These are phyloP conservation scores for Sylvilagus bachmani DNA, from an alignment of 2,113 vertebrate genomes.

Conservation along the genomic window DNA sequence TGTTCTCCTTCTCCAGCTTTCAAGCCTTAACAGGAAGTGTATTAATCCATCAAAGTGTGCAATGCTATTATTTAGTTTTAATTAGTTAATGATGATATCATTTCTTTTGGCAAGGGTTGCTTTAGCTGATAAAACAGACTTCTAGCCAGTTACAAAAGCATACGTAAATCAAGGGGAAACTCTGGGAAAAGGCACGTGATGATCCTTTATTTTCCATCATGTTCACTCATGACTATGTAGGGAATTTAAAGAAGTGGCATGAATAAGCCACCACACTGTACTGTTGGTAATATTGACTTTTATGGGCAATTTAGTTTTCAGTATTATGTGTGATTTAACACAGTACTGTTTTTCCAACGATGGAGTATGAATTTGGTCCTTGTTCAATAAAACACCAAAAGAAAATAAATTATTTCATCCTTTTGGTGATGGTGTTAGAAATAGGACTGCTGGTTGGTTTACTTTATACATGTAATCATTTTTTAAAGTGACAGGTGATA, in stretches of 20 bases:
- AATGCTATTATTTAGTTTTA: constrained; percentile 63
- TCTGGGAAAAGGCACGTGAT: background rate
- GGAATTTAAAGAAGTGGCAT: constrained; percentile 52
- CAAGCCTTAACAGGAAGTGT: background rate
- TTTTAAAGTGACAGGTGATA: constrained; percentile 18
- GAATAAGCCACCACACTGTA: constrained; percentile 15
- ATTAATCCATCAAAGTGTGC: constrained; percentile 21
- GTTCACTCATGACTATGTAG: constrained; percentile 4
- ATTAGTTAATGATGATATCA: constrained; percentile 46
- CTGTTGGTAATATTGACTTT: constrained; percentile 62
- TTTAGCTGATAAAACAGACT: constrained; percentile 50
- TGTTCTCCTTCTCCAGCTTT: constrained; percentile 41
- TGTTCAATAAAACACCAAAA: constrained; percentile 59
- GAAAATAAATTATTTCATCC: constrained; percentile 60
- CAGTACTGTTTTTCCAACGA: constrained; percentile 45
- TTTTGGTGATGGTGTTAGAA: background rate
- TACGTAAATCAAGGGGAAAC: background rate
- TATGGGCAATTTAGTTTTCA: constrained; percentile 73
- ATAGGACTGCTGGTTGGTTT: background rate
- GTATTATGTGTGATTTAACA: constrained; percentile 45
- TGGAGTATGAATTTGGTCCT: constrained; percentile 15
- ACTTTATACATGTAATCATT: constrained; percentile 16
- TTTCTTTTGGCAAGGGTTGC: constrained; percentile 46
- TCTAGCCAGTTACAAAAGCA: constrained; percentile 54
- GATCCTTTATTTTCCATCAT: constrained; percentile 46